Evolutionary conservation across 37 sponge, comb jelly and placozoan species (phyloP).

Genomic region (Theonella swinhoei): DNA sequence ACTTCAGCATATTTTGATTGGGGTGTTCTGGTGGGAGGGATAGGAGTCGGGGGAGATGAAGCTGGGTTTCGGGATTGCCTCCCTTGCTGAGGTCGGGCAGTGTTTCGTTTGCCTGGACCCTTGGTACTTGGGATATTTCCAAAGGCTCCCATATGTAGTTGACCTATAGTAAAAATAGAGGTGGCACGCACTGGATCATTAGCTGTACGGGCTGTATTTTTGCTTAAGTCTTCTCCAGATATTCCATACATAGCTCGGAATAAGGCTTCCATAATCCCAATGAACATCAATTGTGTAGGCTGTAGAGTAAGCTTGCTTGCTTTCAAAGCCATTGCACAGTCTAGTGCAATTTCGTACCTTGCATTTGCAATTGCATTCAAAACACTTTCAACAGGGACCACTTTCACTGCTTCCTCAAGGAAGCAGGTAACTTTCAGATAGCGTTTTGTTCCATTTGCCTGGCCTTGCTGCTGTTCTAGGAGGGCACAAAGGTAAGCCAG

Average conservation of each 20-base stretch:
- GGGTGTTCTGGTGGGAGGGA: too few relatives aligned
- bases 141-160: neutral
- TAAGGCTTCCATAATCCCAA: neutral
- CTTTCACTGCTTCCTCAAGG: conserved; percentile 56
- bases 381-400: conserved; percentile 71
- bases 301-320: neutral
- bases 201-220: too few relatives aligned
- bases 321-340: conserved; percentile 55
- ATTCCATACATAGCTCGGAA: too few relatives aligned
- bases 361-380: conserved; percentile 43
- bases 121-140: neutral
- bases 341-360: conserved; percentile 24
- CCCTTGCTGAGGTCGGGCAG: too few relatives aligned
- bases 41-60: too few relatives aligned
- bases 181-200: neutral
- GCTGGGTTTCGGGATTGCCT: too few relatives aligned
- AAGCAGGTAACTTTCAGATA: conserved; percentile 20
- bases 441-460: conserved; percentile 13
- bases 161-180: neutral
- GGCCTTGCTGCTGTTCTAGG: conserved; percentile 30
- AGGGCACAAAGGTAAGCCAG: conserved; percentile 56
- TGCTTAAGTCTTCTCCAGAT: too few relatives aligned
- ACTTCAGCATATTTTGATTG: too few relatives aligned
- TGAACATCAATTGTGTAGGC: neutral
- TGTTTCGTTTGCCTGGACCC: too few relatives aligned